Evolutionary conservation across 2,888 invertebrate species (phyloP).

Genomic region (Herminia tarsipennalis): DNA sequence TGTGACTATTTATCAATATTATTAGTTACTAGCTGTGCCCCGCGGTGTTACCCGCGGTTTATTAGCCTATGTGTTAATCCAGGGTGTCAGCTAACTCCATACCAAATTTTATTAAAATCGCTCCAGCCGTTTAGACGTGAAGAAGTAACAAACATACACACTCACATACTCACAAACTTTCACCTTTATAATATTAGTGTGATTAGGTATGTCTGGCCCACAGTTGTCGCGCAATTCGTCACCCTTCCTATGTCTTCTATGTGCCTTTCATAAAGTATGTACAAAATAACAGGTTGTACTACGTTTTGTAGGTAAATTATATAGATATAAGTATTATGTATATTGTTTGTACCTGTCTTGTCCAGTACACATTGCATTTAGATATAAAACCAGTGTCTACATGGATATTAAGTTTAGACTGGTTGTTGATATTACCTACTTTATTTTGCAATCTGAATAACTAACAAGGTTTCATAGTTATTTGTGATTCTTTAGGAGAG

Average conservation of each 20-base stretch:
- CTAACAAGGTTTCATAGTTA: too few species aligned
- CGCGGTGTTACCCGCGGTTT: too few species aligned
- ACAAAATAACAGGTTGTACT: conserved; percentile 2
- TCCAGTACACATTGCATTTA: conserved; percentile 17
- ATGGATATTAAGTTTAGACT: conserved; percentile 30
- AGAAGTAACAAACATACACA: not conserved
- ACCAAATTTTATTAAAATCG: too few species aligned
- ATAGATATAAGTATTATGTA: not conserved
- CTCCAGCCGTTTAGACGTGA: not conserved
- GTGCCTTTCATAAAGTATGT: too few species aligned
- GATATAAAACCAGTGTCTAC: conserved; percentile 37
- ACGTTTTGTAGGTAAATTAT: conserved; percentile 12
- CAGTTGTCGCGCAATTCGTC: too few species aligned
- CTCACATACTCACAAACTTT: not conserved
- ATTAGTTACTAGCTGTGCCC: too few species aligned
- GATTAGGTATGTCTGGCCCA: too few species aligned
- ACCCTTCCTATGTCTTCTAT: too few species aligned
- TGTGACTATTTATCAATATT: too few species aligned
- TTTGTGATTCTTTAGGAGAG: too few species aligned
- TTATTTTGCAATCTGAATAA: conserved; percentile 31
- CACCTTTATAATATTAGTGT: not conserved
- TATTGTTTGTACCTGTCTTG: conserved; percentile 16
- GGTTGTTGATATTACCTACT: conserved; percentile 33
- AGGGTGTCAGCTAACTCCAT: too few species aligned
- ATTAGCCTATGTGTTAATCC: too few species aligned